Conservation (phyloP, 2,113 vertebrate genomes). For the Nibea albiflora region DNA sequence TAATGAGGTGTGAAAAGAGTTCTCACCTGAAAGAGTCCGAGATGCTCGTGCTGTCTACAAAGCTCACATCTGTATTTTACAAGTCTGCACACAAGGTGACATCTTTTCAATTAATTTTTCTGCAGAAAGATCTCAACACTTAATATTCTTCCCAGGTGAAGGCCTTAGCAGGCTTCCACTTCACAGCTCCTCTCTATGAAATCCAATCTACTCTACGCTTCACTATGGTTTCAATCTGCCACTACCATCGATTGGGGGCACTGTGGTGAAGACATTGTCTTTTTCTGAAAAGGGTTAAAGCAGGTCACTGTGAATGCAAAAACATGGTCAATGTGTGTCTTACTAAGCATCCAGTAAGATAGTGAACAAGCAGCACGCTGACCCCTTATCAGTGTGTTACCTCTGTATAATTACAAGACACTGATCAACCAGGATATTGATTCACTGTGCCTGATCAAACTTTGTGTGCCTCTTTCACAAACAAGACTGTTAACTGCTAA, state of each 20-base stretch:
- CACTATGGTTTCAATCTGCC: background rate
- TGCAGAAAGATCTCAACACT: background rate
- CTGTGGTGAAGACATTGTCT: conserved; percentile 8
- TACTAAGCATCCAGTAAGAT: conserved; percentile 19
- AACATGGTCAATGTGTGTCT: conserved; percentile 7
- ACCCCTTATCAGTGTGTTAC: conserved; percentile 58
- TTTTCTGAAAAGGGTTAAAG: conserved; percentile 11
- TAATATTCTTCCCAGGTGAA: background rate
- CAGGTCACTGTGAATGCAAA: background rate
- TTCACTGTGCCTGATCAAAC: conserved; percentile 59
- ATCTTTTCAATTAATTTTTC: conserved; percentile 10
- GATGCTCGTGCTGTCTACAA: background rate
- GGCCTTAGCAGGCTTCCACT: background rate
- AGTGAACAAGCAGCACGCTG: conserved; percentile 12
- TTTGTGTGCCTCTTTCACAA: background rate
- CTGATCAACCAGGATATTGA: conserved; percentile 70
- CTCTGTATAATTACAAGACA: conserved; percentile 63
- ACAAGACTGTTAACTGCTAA: background rate
- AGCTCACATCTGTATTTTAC: conserved; percentile 1
- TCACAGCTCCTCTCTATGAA: background rate
- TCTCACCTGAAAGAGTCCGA: background rate
- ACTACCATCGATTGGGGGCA: conserved; percentile 3
- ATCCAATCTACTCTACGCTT: background rate
- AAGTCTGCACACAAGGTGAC: conserved; percentile 1
- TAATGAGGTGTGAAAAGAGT: conserved; percentile 9